Evolutionary conservation across 2,113 vertebrate species (phyloP).

Genomic region (Antigone vipio): DNA sequence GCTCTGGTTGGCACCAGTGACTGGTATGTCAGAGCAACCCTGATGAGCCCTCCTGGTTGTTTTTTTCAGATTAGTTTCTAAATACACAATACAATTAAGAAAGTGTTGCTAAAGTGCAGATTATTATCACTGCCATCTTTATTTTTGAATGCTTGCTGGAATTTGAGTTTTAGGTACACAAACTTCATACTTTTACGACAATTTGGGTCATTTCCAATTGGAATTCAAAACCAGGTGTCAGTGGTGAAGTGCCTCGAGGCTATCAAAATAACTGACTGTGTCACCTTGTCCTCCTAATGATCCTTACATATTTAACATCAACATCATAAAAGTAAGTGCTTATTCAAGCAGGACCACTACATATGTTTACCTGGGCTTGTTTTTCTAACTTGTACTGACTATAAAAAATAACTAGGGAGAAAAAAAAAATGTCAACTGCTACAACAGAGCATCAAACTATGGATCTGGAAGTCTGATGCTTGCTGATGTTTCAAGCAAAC

Average conservation of each 20-base stretch:
- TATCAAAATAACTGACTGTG: conserved; percentile 66
- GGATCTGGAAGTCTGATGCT: conserved; percentile 31
- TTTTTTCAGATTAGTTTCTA: background rate
- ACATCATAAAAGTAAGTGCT: conserved; percentile 71
- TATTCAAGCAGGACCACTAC: conserved; percentile 72
- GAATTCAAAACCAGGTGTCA: conserved; percentile 65
- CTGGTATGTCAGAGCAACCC: background rate
- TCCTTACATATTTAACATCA: conserved; percentile 71
- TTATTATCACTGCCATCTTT: background rate
- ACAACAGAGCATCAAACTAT: background rate
- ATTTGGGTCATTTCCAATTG: conserved; percentile 61
- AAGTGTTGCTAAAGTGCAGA: background rate
- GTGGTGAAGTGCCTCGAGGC: conserved; percentile 66
- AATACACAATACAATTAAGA: background rate
- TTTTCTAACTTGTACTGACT: conserved; percentile 46
- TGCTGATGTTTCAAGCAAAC: conserved; percentile 34
- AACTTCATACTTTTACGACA: background rate
- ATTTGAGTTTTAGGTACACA: conserved; percentile 3
- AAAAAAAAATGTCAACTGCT: background rate
- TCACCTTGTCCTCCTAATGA: conserved; percentile 77
- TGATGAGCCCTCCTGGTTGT: background rate
- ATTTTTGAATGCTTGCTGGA: background rate
- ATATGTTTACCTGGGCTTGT: conserved; percentile 70
- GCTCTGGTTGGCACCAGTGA: background rate
- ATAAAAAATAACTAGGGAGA: conserved; percentile 29